Evolutionary conservation across 1,140 invertebrate genomes (phyloP).

Genomic region (Vanessa tameamea): DNA sequence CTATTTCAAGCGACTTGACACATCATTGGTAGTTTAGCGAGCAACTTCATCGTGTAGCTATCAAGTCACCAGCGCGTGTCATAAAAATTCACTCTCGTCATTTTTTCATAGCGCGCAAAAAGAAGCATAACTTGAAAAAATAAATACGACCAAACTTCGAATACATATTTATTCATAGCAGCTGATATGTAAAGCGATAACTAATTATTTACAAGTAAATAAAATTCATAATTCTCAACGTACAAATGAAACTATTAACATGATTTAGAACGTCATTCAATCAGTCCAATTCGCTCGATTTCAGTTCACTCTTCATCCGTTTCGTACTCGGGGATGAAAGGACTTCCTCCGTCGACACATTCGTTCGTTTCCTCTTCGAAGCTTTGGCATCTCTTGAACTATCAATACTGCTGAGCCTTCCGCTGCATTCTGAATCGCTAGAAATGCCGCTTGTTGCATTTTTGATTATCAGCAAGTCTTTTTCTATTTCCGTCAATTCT

Average conservation of each 20-base stretch:
- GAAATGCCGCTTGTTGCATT: constrained; percentile 62
- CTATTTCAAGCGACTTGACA: too few species aligned
- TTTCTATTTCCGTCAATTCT: constrained; percentile 70
- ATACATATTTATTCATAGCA: constrained; percentile 32
- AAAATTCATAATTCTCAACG: constrained; percentile 27
- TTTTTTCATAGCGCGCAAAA: too few species aligned
- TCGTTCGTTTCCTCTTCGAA: constrained; percentile 19
- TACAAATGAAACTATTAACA: constrained; percentile 16
- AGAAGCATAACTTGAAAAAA: too few species aligned
- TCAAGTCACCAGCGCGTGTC: too few species aligned
- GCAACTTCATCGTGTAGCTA: too few species aligned
- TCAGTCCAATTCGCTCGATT: background rate
- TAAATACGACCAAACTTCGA: constrained; percentile 9
- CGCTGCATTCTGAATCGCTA: constrained; percentile 59
- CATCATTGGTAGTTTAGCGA: too few species aligned
- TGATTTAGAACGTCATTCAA: background rate
- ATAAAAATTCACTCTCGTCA: too few species aligned
- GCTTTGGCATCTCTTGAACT: constrained; percentile 39
- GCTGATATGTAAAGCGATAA: constrained; percentile 36
- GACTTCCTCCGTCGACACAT: background rate
- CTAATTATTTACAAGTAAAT: constrained; percentile 34
- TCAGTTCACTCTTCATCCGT: constrained; percentile 23
- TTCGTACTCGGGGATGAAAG: constrained; percentile 31
- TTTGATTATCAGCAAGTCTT: constrained; percentile 68
- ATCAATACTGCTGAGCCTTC: constrained; percentile 46